These are phyloP conservation scores for Apostichopus parvimensis DNA, from an alignment of 35 echinoderm and acorn worm genomes.

Conservation along the genomic window DNA sequence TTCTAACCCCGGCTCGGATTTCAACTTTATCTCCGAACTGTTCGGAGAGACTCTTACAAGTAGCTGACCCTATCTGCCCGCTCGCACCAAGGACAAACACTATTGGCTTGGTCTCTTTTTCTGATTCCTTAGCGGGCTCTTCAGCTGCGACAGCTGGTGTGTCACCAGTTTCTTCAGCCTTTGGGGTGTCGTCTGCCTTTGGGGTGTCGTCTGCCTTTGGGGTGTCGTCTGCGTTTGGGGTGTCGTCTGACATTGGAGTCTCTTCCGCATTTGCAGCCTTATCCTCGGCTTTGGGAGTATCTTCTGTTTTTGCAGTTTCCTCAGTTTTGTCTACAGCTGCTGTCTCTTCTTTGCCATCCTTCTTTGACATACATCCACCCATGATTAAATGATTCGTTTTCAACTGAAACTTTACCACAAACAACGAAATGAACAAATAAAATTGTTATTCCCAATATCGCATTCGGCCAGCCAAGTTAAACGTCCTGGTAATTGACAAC, in stretches of 20 bases:
- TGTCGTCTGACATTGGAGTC: not conserved
- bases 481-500: not conserved
- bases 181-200: not conserved
- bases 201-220: conserved; percentile 1
- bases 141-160: not conserved
- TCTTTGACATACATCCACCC: not conserved
- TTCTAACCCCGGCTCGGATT: conserved; percentile 53
- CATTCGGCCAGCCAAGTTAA: not conserved
- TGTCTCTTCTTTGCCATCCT: not conserved
- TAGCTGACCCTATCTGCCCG: conserved; percentile 48
- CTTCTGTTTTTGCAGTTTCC: not conserved
- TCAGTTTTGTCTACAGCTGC: not conserved
- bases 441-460: not conserved
- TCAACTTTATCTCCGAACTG: conserved; percentile 52
- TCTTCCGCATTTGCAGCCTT: not conserved
- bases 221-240: not conserved
- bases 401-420: not conserved
- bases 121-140: not conserved
- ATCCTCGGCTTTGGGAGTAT: not conserved
- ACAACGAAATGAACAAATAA: not conserved
- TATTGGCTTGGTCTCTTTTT: not conserved
- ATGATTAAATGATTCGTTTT: not conserved
- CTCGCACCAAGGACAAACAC: conserved; percentile 44
- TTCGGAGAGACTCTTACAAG: conserved; percentile 34
- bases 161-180: not conserved